Conservation (phyloP, 2,888 invertebrate species). For the Alentia gelatinosa region DNA sequence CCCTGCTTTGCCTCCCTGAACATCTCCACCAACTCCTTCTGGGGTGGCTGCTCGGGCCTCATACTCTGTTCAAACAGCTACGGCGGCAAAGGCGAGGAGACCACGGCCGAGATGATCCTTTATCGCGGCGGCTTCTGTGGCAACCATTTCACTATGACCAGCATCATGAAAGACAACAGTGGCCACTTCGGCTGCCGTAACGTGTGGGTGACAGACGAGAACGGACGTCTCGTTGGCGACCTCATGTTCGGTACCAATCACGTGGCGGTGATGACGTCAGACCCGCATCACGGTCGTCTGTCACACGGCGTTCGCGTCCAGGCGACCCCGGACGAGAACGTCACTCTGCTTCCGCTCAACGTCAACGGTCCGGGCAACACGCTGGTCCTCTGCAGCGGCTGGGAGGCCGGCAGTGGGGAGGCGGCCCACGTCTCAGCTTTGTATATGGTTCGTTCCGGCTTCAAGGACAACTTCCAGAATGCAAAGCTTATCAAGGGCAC, state of each 20-base stretch:
- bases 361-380: conserved; percentile 62
- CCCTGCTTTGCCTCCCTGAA: conserved; percentile 64
- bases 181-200: conserved; percentile 70
- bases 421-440: conserved; percentile 57
- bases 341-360: background rate
- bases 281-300: conserved; percentile 65
- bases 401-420: conserved; percentile 51
- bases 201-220: conserved; percentile 65
- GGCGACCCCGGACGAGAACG: conserved; percentile 54
- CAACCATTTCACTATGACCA: conserved; percentile 63
- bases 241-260: conserved; percentile 70
- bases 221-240: conserved; percentile 67
- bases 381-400: conserved; percentile 68
- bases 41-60: conserved; percentile 69
- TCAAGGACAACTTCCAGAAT: conserved; percentile 66
- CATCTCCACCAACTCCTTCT: conserved; percentile 67
- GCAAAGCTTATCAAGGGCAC: conserved; percentile 65
- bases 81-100: conserved; percentile 67
- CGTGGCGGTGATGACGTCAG: conserved; percentile 68
- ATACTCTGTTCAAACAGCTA: conserved; percentile 66
- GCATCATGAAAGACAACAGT: conserved; percentile 61
- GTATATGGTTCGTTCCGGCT: conserved; percentile 68
- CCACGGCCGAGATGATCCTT: conserved; percentile 66
- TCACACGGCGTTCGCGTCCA: conserved; percentile 66
- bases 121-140: conserved; percentile 69